Evolutionary conservation across 2,888 invertebrate species (phyloP).

Genomic region (Osmoderma eremita): DNA sequence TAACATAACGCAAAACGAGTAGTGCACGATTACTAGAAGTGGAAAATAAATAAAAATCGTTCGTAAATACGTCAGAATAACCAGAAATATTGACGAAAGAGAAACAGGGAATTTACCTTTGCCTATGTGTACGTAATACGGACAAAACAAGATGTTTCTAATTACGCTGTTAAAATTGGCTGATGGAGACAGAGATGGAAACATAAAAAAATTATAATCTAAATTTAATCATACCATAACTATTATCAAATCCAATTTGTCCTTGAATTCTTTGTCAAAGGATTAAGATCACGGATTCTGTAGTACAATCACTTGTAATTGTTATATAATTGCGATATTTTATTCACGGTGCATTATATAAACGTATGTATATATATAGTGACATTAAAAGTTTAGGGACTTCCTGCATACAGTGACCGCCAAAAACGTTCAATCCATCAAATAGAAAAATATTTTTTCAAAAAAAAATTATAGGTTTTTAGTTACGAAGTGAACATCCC

Average conservation of each 20-base stretch:
- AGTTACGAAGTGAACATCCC: too few relatives aligned
- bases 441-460: too few relatives aligned
- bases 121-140: too few relatives aligned
- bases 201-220: constrained; percentile 30
- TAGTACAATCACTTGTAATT: constrained; percentile 9
- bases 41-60: not conserved
- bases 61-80: constrained; percentile 7
- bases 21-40: not conserved
- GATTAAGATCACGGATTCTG: constrained; percentile 18
- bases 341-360: too few relatives aligned
- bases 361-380: not conserved
- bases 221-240: constrained; percentile 26
- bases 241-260: constrained; percentile 36
- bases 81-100: not conserved
- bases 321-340: constrained; percentile 8
- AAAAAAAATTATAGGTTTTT: too few relatives aligned
- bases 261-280: constrained; percentile 34
- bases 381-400: not conserved
- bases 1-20: not conserved
- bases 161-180: constrained; percentile 7
- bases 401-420: not conserved
- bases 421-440: too few relatives aligned
- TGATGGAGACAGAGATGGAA: not conserved
- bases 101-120: not conserved
- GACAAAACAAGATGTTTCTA: not conserved